Evolutionary conservation across 92 coral and sea anemone species (phyloP).

Genomic region (Porites evermanni): DNA sequence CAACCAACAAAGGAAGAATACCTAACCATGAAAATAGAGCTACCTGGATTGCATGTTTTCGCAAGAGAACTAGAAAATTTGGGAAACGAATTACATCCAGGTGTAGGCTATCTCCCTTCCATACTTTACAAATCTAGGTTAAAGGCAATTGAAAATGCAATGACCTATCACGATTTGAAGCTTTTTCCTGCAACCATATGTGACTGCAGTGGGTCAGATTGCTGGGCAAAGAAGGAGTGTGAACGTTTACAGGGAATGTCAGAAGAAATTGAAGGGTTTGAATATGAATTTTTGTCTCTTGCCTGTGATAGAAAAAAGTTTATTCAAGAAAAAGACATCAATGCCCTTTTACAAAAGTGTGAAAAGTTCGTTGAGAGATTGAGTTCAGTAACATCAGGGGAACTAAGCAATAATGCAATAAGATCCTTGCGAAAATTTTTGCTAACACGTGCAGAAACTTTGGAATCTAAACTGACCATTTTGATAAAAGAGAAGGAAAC

Average conservation of each 20-base stretch:
- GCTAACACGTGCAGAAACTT: background rate
- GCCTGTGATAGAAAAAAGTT: background rate
- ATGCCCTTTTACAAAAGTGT: background rate
- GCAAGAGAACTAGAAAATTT: background rate
- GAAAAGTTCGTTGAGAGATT: background rate
- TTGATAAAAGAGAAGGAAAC: background rate
- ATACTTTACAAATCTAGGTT: background rate
- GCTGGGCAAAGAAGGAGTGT: background rate
- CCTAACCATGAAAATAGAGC: background rate
- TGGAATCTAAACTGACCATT: background rate
- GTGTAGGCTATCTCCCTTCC: background rate
- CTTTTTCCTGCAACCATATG: background rate
- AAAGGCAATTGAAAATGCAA: background rate
- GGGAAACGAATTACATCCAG: background rate
- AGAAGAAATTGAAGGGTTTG: background rate
- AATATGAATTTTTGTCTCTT: background rate
- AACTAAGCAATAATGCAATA: background rate
- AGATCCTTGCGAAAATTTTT: background rate
- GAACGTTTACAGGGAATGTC: background rate
- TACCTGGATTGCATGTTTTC: background rate
- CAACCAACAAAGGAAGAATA: background rate
- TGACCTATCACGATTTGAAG: background rate
- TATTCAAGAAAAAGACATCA: background rate
- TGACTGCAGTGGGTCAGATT: background rate
- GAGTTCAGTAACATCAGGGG: background rate